Conservation (phyloP, 2,888 invertebrate species). For the Lucinisca nassula region DNA sequence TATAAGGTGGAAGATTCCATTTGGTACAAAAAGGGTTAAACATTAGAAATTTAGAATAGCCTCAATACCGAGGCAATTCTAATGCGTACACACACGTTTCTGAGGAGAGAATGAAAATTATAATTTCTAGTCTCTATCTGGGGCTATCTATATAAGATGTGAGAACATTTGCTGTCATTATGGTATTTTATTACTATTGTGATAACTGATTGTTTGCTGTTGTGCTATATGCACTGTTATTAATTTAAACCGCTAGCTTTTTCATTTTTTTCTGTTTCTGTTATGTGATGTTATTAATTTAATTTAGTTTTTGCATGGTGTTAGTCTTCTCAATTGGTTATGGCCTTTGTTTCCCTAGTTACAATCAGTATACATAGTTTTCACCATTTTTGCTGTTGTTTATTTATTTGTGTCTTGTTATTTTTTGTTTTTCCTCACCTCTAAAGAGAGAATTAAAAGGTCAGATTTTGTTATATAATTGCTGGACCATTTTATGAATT, state of each 20-base stretch:
- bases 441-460: background rate
- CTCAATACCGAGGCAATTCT: too few relatives aligned
- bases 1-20: too few relatives aligned
- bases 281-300: conserved; percentile 71
- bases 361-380: conserved; percentile 68
- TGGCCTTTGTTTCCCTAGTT: conserved; percentile 56
- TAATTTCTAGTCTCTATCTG: too few relatives aligned
- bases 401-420: conserved; percentile 53
- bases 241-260: conserved; percentile 71
- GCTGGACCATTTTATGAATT: conserved; percentile 19
- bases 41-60: too few relatives aligned
- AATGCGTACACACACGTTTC: too few relatives aligned
- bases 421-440: conserved; percentile 18
- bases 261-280: conserved; percentile 67
- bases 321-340: conserved; percentile 69
- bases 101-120: too few relatives aligned
- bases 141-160: too few relatives aligned
- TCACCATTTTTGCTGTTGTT: conserved; percentile 59
- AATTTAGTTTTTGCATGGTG: conserved; percentile 71
- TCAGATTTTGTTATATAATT: conserved; percentile 11
- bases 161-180: too few relatives aligned
- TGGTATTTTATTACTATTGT: conserved; percentile 49
- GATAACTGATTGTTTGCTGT: conserved; percentile 62
- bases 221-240: conserved; percentile 59
- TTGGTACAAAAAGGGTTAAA: too few relatives aligned